phyloP scores from a whole-genome alignment of 1,140 invertebrate genomes.

The Mizuhopecten yessoensis region DNA sequence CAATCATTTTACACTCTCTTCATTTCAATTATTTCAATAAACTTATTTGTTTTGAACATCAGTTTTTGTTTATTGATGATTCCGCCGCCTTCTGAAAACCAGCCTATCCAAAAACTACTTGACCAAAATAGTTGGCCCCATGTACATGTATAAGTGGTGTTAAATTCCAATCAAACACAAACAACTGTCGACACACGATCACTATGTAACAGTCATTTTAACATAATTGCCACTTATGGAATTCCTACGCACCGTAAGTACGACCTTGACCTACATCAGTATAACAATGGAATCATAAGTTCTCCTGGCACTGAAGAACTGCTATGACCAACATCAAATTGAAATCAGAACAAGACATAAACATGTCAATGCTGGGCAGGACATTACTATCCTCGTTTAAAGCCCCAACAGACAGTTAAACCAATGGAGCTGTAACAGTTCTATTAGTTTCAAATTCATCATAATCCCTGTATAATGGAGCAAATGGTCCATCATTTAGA shows the following conservation, averaged over 20 bases:
- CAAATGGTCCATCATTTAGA: neutral
- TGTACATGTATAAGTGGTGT: too few species aligned
- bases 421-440: neutral
- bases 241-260: neutral
- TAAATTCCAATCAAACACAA: too few species aligned
- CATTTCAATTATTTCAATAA: too few species aligned
- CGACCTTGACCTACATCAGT: neutral
- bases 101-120: too few species aligned
- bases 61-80: too few species aligned
- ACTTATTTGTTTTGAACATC: too few species aligned
- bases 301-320: neutral
- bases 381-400: neutral
- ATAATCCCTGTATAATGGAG: neutral
- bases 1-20: too few species aligned
- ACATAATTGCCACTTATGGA: too few species aligned
- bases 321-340: neutral
- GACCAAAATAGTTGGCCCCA: too few species aligned
- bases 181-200: too few species aligned
- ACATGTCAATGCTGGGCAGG: neutral
- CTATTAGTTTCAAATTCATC: conserved; percentile 20
- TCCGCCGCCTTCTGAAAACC: too few species aligned
- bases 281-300: neutral
- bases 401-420: neutral
- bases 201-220: too few species aligned
- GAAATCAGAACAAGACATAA: neutral